Conservation (phyloP, 2,888 invertebrate species). For the Drosophila nr. perissopoda region DNA sequence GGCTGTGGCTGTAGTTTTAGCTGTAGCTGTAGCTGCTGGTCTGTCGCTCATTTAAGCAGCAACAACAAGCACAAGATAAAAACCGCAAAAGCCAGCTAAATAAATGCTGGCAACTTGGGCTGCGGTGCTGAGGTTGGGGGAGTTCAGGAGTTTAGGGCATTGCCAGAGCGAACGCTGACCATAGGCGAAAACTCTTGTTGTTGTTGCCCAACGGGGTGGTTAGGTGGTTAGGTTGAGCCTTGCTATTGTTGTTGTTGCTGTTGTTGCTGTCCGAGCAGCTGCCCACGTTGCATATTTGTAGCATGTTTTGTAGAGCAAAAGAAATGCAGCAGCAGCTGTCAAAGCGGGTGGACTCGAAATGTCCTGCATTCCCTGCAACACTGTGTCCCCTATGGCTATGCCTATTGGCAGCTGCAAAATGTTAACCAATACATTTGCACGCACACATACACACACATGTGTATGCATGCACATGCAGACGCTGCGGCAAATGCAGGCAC, state of each 20-base stretch:
- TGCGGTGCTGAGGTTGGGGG: neutral
- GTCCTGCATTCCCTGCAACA: neutral
- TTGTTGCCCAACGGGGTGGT: slow-evolving; percentile 28
- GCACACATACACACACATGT: slow-evolving; percentile 10
- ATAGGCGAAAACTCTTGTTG: slow-evolving; percentile 23
- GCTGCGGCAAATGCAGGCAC: slow-evolving; percentile 14
- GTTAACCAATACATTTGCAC: slow-evolving; percentile 41
- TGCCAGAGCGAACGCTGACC: slow-evolving; percentile 38
- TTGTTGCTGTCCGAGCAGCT: slow-evolving; percentile 33
- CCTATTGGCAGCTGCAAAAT: slow-evolving; percentile 47
- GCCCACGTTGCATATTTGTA: slow-evolving; percentile 51
- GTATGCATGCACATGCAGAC: slow-evolving; percentile 8
- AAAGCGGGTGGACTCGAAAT: slow-evolving; percentile 16
- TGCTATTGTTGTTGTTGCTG: slow-evolving; percentile 11
- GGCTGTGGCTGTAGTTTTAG: neutral
- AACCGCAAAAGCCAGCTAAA: slow-evolving; percentile 35
- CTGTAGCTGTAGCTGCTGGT: slow-evolving; percentile 26
- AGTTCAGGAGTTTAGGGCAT: slow-evolving; percentile 14
- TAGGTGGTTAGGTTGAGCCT: slow-evolving; percentile 6
- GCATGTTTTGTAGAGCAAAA: slow-evolving; percentile 3
- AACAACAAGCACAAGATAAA: slow-evolving; percentile 12
- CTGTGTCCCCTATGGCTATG: slow-evolving; percentile 2
- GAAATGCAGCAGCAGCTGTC: slow-evolving; percentile 36
- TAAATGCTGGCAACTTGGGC: slow-evolving; percentile 1
- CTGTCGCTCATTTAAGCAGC: slow-evolving; percentile 39